Percentiles rank a stretch among this genome's conserved stretches.
phyloP scores from a whole-genome alignment of 2,888 invertebrate genomes.

The Barypeithes pellucidus region DNA sequence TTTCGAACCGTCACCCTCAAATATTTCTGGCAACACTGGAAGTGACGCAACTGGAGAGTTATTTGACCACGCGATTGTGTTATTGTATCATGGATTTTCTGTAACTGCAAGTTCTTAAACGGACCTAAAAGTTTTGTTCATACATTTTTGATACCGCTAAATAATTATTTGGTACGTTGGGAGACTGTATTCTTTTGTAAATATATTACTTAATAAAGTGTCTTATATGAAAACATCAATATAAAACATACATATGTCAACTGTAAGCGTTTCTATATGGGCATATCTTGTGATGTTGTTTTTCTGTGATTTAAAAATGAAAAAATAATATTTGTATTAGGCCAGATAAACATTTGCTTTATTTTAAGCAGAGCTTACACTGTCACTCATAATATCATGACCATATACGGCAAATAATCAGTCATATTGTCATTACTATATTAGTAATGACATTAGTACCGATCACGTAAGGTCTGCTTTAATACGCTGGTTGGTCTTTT shows the following conservation, averaged over 20 bases:
- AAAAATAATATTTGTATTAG: conserved; percentile 28
- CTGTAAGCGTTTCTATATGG: conserved; percentile 30
- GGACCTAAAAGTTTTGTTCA: background rate
- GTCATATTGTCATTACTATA: too few species aligned
- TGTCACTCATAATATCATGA: too few species aligned
- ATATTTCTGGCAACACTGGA: too few species aligned
- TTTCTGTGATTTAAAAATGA: conserved; percentile 34
- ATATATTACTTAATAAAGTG: conserved; percentile 36
- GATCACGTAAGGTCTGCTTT: too few species aligned
- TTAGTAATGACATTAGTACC: too few species aligned
- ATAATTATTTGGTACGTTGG: conserved; percentile 27
- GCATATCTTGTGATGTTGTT: conserved; percentile 38
- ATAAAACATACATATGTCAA: conserved; percentile 33
- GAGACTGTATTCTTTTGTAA: conserved; percentile 24
- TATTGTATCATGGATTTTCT: too few species aligned
- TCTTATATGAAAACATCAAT: conserved; percentile 40
- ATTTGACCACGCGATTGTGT: too few species aligned
- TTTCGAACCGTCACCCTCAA: too few species aligned
- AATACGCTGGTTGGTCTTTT: conserved; percentile 11
- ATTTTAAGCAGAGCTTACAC: background rate
- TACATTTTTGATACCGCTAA: background rate
- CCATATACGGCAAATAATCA: too few species aligned
- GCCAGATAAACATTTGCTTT: conserved; percentile 13
- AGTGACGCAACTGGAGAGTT: too few species aligned
- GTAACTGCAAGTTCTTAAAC: too few species aligned